Evolutionary conservation across 2,113 vertebrate species (phyloP).

Genomic region (Potamarius usumacintae): DNA sequence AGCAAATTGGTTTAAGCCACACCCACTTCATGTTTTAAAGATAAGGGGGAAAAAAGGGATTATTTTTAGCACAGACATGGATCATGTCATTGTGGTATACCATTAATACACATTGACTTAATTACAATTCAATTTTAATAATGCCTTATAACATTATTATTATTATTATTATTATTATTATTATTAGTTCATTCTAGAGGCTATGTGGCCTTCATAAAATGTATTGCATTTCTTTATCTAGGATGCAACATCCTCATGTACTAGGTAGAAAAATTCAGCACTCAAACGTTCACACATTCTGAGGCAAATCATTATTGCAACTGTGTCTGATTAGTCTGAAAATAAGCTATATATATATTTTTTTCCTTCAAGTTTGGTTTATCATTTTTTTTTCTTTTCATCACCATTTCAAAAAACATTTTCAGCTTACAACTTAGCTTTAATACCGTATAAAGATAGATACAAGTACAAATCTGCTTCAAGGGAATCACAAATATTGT

Average conservation of each 20-base stretch:
- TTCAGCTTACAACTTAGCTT: constrained; percentile 31
- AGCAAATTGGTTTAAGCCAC: no score
- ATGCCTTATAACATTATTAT: constrained; percentile 3
- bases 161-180: not conserved
- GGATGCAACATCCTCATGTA: constrained; percentile 64
- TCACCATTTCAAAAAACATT: constrained; percentile 32
- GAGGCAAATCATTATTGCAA: constrained; percentile 56
- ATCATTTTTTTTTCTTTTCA: not conserved
- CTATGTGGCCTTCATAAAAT: constrained; percentile 23
- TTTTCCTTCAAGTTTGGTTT: constrained; percentile 41
- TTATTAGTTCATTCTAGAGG: not conserved
- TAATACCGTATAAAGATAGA: constrained; percentile 43
- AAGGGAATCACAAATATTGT: constrained; percentile 28
- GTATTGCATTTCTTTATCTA: constrained; percentile 44
- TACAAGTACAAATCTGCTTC: constrained; percentile 41
- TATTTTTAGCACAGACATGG: not conserved
- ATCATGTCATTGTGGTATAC: not conserved
- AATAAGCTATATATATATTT: constrained; percentile 13
- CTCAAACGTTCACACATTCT: constrained; percentile 48
- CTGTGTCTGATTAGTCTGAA: constrained; percentile 46
- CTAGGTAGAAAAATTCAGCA: constrained; percentile 53
- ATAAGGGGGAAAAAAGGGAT: not conserved
- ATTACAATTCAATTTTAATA: not conserved
- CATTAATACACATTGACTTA: not conserved
- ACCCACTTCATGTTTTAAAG: not conserved